Evolutionary conservation across 2,797 vertebrate species (phyloP).

Genomic region (Characodon lateralis): DNA sequence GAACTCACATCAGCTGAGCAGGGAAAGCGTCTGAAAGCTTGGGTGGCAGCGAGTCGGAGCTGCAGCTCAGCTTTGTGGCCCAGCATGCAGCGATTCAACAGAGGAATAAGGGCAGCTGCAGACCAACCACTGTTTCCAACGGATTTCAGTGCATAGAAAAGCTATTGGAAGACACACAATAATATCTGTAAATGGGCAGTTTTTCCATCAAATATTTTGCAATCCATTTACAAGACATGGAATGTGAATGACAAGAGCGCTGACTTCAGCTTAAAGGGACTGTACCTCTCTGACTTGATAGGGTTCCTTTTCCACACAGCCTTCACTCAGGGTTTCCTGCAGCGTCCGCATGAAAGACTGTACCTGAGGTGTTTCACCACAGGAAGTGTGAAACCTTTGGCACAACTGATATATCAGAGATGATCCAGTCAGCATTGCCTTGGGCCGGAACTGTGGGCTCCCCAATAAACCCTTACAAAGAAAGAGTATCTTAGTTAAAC

Average conservation of each 20-base stretch:
- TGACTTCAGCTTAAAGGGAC: not conserved
- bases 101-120: slow-evolving; percentile 68
- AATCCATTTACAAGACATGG: not conserved
- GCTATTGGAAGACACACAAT: slow-evolving; percentile 61
- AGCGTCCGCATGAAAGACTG: slow-evolving; percentile 77
- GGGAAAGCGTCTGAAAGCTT: slow-evolving; percentile 87
- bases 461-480: slow-evolving; percentile 80
- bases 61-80: slow-evolving; percentile 54
- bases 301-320: slow-evolving; percentile 63
- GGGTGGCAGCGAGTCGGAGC: slow-evolving; percentile 82
- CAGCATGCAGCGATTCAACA: slow-evolving; percentile 74
- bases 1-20: slow-evolving; percentile 82
- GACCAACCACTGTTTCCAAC: slow-evolving; percentile 84
- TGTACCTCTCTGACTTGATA: slow-evolving; percentile 61
- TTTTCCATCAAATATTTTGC: not conserved
- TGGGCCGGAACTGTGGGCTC: slow-evolving; percentile 65
- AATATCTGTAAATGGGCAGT: not conserved
- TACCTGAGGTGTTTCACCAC: slow-evolving; percentile 76
- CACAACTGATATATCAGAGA: slow-evolving; percentile 84
- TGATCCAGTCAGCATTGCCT: slow-evolving; percentile 80
- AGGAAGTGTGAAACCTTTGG: slow-evolving; percentile 65
- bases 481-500: slow-evolving; percentile 13
- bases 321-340: slow-evolving; percentile 68
- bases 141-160: slow-evolving; percentile 84
- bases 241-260: not conserved